These are phyloP conservation scores for Typhlichthys eigenmanni DNA, from an alignment of 2,797 vertebrate genomes.

Conservation along the genomic window DNA sequence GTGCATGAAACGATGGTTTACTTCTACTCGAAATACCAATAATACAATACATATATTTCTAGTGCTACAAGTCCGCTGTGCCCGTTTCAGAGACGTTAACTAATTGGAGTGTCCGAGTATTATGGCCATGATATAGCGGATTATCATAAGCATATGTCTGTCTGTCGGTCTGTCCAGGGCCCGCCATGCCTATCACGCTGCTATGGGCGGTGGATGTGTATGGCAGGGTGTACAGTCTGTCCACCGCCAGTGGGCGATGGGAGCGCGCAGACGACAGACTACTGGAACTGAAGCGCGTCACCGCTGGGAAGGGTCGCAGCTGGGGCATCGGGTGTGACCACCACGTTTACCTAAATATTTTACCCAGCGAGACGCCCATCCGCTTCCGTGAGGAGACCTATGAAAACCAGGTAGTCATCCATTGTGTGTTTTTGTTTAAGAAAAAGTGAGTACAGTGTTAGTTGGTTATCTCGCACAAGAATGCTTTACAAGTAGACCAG, in stretches of 20 bases:
- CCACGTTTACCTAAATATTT: conserved; percentile 88
- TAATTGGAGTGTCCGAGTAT: background rate
- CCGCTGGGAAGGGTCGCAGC: conserved; percentile 84
- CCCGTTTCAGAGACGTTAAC: background rate
- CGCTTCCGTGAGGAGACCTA: conserved; percentile 93
- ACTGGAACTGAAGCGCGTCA: conserved; percentile 90
- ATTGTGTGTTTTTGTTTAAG: too few relatives aligned
- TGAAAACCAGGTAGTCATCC: conserved; percentile 89
- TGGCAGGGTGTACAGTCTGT: conserved; percentile 88
- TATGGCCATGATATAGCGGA: conserved; percentile 41
- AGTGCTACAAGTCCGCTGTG: too few relatives aligned
- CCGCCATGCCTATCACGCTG: conserved; percentile 81
- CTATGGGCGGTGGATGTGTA: conserved; percentile 96
- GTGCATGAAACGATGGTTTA: too few relatives aligned
- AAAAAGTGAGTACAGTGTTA: too few relatives aligned
- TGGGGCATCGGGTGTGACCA: conserved; percentile 96
- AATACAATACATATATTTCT: too few relatives aligned
- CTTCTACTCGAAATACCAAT: too few relatives aligned
- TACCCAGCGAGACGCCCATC: conserved; percentile 85
- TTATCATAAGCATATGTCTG: conserved; percentile 51
- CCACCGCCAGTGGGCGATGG: conserved; percentile 86
- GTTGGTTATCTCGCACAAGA: too few relatives aligned
- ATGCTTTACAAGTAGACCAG: too few relatives aligned
- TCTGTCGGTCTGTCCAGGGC: conserved; percentile 47
- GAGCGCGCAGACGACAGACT: conserved; percentile 82